Evolutionary conservation across 2,797 vertebrate species (phyloP), one percentile per base, ranked within the genome.

Genomic region (Notolabrus celidotus): DNA sequence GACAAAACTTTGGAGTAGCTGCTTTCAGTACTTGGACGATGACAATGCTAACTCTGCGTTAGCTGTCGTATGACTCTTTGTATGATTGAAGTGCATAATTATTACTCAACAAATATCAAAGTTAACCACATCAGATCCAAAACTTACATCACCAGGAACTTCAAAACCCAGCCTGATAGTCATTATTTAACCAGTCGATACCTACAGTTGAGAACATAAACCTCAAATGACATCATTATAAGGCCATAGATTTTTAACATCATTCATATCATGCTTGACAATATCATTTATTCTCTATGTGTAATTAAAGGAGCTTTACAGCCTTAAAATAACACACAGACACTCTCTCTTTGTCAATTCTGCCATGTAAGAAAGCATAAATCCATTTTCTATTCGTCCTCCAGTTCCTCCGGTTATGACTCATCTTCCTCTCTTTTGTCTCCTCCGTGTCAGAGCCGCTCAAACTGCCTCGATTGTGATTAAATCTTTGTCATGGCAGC

Each of bases 401-500:
- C 19, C 27, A 10, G 19, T 31, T 27, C 31, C 52, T 14, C 23
- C 1, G 3, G 16, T 5, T 6, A 7, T 46, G 46, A 62, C 2
- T 62, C 57, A 47, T 52, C 45, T 8, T 12, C 17, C 22, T 75
- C 19, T 33, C 56, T 7, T 25, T 68, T 52, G 34, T 61, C 49
- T 70, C 27, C 47, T 55, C 34, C 52, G 3, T 15, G 52, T 49
- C 33, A 14, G 36, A 7, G n/a, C 65, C 15, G 27, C 71, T 75
- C 38, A 27, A 8, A 20, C 38, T 10, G 55, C 47, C 42, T 64
- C 27, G 0, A 1, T 47, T 71, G 63, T 69, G 36, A 58, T 74
- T 50, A 39, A 6, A 51, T 71, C 42, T 74, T 51, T 55, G 62
- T 76, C 86, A 76, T 58, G 62, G 74, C 45, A 74, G 71, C 76